Evolutionary conservation across 2,888 invertebrate genomes (phyloP).

Genomic region (Oscheius sp.): DNA sequence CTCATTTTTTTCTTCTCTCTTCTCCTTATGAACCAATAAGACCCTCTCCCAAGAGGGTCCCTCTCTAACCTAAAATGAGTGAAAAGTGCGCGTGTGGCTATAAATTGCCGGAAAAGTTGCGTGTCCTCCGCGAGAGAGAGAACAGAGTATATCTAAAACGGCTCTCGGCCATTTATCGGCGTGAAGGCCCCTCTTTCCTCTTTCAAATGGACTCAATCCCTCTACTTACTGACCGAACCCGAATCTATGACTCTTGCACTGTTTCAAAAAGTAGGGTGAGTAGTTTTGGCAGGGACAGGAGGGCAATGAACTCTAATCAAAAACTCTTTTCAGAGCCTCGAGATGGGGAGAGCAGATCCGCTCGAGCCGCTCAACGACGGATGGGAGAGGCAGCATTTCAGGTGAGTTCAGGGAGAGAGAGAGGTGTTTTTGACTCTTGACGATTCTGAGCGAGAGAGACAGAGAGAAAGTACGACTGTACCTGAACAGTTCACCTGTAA

Average conservation of each 20-base stretch:
- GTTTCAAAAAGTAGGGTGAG: neutral
- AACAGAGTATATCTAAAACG: constrained; percentile 8
- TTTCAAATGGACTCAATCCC: constrained; percentile 23
- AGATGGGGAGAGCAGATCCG: constrained; percentile 40
- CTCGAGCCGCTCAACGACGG: constrained; percentile 36
- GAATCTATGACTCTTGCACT: constrained; percentile 6
- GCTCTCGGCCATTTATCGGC: constrained; percentile 14
- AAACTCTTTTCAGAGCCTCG: constrained; percentile 36
- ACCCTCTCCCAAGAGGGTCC: no score
- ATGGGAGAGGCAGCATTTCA: constrained; percentile 39
- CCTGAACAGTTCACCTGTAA: no score
- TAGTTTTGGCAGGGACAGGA: neutral
- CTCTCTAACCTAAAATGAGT: no score
- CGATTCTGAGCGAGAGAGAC: no score
- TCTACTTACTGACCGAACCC: constrained; percentile 6
- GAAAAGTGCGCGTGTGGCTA: constrained; percentile 8
- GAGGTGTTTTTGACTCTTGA: no score
- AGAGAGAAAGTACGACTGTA: no score
- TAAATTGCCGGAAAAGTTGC: constrained; percentile 33
- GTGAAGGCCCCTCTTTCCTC: no score
- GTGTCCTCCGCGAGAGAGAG: constrained; percentile 21
- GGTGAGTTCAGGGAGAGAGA: constrained; percentile 14
- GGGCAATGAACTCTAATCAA: neutral
- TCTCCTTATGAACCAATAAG: neutral
- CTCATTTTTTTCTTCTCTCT: constrained; percentile 2